A percentile compares a stretch with the other conserved stretches of the same genome.
Evolutionary conservation across 1,140 invertebrate genomes (phyloP).

Genomic region (Alviniconcha marisindica): DNA sequence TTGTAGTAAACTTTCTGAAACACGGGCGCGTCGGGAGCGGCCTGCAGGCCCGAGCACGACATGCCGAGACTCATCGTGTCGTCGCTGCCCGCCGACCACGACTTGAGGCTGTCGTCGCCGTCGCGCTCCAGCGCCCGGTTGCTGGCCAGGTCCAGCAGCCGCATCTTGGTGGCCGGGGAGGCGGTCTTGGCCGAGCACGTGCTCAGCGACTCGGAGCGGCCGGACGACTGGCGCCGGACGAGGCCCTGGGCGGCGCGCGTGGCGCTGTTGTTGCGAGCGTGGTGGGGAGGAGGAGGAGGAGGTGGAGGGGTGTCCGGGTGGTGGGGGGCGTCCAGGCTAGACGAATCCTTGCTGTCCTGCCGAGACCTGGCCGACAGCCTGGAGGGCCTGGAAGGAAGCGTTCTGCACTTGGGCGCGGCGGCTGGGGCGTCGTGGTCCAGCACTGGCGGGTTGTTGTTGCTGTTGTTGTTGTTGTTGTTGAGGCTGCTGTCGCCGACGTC

Average conservation of each 20-base stretch:
- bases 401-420: too few relatives aligned
- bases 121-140: slow-evolving; percentile 47
- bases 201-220: slow-evolving; percentile 40
- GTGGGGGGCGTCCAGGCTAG: too few relatives aligned
- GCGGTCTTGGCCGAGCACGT: slow-evolving; percentile 38
- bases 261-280: background rate
- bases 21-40: slow-evolving; percentile 5
- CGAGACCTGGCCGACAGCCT: too few relatives aligned
- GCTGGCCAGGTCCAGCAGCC: slow-evolving; percentile 45
- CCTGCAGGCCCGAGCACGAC: slow-evolving; percentile 24
- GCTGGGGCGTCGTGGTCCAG: too few relatives aligned
- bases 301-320: background rate
- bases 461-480: background rate
- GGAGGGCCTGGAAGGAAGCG: too few relatives aligned
- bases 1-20: too few relatives aligned
- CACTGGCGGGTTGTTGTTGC: too few relatives aligned
- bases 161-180: slow-evolving; percentile 44
- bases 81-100: slow-evolving; percentile 31
- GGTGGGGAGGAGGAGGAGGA: background rate
- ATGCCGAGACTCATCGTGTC: slow-evolving; percentile 36
- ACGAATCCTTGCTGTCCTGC: too few relatives aligned
- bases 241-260: background rate
- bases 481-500: background rate
- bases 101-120: slow-evolving; percentile 21
- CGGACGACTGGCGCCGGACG: slow-evolving; percentile 38